A percentile compares a stretch with the other conserved stretches of the same genome.
Conservation (phyloP, 2,797 vertebrate genomes). For the Hydrolagus colliei region DNA sequence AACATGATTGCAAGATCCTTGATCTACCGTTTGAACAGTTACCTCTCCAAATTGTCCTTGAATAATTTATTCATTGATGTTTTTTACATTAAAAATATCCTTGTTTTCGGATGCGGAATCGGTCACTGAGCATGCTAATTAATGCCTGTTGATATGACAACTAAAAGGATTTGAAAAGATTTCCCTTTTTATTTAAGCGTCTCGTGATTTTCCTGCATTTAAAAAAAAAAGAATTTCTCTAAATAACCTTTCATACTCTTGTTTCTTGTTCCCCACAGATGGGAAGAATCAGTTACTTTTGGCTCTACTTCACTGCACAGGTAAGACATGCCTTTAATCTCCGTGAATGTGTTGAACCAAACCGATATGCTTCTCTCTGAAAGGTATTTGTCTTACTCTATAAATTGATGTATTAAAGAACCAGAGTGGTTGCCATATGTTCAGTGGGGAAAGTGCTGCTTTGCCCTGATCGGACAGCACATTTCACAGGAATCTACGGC, state of each 20-base stretch:
- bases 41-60: not conserved
- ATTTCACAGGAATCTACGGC: no score
- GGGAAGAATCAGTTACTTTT: slow-evolving; percentile 94
- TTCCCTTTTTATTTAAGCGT: no score
- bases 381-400: not conserved
- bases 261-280: slow-evolving; percentile 59
- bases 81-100: no score
- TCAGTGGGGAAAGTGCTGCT: not conserved
- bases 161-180: no score
- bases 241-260: slow-evolving; percentile 32
- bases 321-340: slow-evolving; percentile 49
- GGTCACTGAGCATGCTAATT: not conserved
- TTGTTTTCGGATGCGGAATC: not conserved
- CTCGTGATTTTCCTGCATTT: no score
- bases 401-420: not conserved
- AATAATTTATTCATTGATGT: not conserved
- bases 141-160: no score
- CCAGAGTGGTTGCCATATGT: not conserved
- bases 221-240: not conserved
- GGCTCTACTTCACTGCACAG: slow-evolving; percentile 92
- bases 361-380: not conserved
- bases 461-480: not conserved
- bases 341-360: not conserved
- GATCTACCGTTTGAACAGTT: not conserved
- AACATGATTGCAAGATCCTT: not conserved